Conservation (phyloP, 2,888 invertebrate genomes). For the Aphidius colemani region DNA sequence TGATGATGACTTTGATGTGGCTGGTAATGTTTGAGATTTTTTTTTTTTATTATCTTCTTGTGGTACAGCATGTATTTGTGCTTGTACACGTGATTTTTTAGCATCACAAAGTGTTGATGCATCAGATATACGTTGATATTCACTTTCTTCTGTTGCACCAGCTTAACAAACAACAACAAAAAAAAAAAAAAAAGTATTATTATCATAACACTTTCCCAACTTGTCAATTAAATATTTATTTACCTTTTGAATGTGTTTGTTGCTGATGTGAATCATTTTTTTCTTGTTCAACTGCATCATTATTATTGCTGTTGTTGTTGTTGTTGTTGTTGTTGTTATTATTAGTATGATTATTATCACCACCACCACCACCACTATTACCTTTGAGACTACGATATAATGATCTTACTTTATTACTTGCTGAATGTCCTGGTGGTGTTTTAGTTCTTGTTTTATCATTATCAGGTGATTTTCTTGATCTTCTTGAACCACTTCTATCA, state of each 20-base stretch:
- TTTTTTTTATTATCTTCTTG: slow-evolving; percentile 40
- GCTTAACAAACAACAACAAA: slow-evolving; percentile 23
- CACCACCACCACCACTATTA: slow-evolving; percentile 38
- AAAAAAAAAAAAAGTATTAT: slow-evolving; percentile 7
- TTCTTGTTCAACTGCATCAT: slow-evolving; percentile 41
- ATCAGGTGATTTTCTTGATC: slow-evolving; percentile 57
- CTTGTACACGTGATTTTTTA: slow-evolving; percentile 61
- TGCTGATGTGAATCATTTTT: slow-evolving; percentile 55
- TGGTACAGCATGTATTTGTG: slow-evolving; percentile 61
- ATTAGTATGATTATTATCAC: slow-evolving; percentile 37
- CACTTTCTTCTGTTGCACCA: slow-evolving; percentile 57
- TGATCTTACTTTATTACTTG: slow-evolving; percentile 51
- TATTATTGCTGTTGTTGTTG: too few relatives aligned
- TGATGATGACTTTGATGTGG: slow-evolving; percentile 31
- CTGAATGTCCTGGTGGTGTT: slow-evolving; percentile 46
- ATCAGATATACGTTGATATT: slow-evolving; percentile 66
- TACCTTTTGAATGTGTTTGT: slow-evolving; percentile 41
- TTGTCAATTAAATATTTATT: not conserved
- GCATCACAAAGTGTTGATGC: slow-evolving; percentile 59
- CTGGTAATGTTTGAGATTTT: slow-evolving; percentile 38
- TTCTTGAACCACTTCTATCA: slow-evolving; percentile 51
- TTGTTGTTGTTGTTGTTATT: slow-evolving; percentile 39
- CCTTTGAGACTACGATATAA: slow-evolving; percentile 54
- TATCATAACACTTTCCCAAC: too few relatives aligned
- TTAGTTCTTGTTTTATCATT: slow-evolving; percentile 53